A percentile compares a stretch with the other conserved stretches of the same genome.
Evolutionary conservation across 30 jellyfish, hydroid and myxozoan genomes (phyloP).

Genomic region (Aurelia aurita complex sp. Pacific): DNA sequence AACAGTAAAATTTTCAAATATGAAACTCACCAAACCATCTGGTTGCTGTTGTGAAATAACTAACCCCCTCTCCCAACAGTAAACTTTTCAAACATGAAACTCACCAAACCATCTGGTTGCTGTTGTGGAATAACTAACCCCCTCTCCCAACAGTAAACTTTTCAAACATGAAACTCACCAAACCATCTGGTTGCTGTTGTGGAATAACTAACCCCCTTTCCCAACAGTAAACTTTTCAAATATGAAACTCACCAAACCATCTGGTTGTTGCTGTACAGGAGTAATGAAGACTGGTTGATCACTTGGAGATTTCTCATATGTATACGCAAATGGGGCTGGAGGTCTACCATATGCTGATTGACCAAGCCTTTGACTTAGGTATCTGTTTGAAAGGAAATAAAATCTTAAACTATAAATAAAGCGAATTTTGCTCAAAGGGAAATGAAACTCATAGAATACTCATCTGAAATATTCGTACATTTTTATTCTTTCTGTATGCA

Average conservation of each 20-base stretch:
- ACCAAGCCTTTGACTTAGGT: conserved; percentile 75
- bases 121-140: conserved; percentile 7
- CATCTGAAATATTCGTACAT: too few species aligned
- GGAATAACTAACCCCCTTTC: too few species aligned
- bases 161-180: conserved; percentile 39
- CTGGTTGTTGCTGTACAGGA: conserved; percentile 98
- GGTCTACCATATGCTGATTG: conserved; percentile 79
- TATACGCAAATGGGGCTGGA: conserved; percentile 60
- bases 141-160: too few species aligned
- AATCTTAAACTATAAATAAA: too few species aligned
- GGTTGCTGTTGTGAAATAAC: conserved; percentile 68
- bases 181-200: conserved; percentile 89
- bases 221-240: too few species aligned
- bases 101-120: conserved; percentile 94
- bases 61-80: too few species aligned
- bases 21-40: conserved; percentile 76
- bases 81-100: background rate
- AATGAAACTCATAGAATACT: too few species aligned
- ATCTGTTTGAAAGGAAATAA: conserved; percentile 21
- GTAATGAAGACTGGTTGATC: conserved; percentile 80
- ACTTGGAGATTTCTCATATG: conserved; percentile 69
- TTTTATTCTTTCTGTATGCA: too few species aligned
- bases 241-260: conserved; percentile 68
- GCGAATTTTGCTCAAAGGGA: too few species aligned
- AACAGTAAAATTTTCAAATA: too few species aligned